Evolutionary conservation across 2,888 invertebrate species (phyloP), one percentile per base, ranked within the genome.

Genomic region (Drosophila kambysellisi): DNA sequence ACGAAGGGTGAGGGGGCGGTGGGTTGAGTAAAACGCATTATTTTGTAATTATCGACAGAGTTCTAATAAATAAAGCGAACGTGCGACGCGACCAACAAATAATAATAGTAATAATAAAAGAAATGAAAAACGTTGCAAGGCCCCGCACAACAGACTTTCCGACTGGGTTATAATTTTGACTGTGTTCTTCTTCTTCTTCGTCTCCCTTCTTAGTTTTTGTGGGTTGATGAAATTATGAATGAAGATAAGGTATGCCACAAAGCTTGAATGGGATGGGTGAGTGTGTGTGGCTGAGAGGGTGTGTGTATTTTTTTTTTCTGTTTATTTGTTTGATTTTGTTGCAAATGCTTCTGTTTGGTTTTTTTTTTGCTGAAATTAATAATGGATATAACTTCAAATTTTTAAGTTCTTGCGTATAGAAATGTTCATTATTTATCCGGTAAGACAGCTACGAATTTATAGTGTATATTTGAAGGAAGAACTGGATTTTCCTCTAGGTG

Each of bases 21-120:
- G 51, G 46, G 37, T 39, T 33, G 63, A 76, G 83, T 71, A 76
- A 80, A 89, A 91, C 86, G 79, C 90, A 91, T 91, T 91, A 91
- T 91, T 91, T 91, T 83, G 88, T 91, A 91, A 91, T 90, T 91
- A 91, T 90, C 90, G 91, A 89, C 83, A 83, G 82, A 89, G 85
- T 89, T 89, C 91, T 91, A 89, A 91, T 91, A 91, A 89, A 90
- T 90, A 86, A 84, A 79, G 72, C 80, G 80, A 77, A 82, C 77
- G 62, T 74, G 67, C 74, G 53, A 62, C 74, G 57, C 39, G 54
- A 53, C 57, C 46, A 46, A 74, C 37, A 64, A 41, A 30, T 66
- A 70, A 48, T 67, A 29, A 58, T 50, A 56, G 17, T 33, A 52
- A 15, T n/a, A 65, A 17, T 71, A 46, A 39, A 68, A 20, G 11